Evolutionary conservation across 2,888 invertebrate species (phyloP).

Genomic region (Allophyes oxyacanthae): DNA sequence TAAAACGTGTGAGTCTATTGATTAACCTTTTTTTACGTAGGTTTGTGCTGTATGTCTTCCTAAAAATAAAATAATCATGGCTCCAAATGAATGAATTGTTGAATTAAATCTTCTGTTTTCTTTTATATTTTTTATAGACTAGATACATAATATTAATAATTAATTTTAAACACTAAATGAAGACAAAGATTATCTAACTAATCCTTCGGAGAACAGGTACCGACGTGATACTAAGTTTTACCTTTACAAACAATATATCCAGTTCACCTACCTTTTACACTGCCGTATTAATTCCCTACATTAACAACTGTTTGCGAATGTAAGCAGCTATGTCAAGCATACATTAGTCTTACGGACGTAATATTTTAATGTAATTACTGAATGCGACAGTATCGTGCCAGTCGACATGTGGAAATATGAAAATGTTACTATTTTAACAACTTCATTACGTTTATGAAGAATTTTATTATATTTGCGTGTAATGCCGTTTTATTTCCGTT

Average conservation of each 20-base stretch:
- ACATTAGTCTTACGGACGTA: conserved; percentile 32
- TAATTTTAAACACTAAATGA: no score
- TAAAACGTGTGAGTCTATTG: no score
- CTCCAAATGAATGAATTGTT: no score
- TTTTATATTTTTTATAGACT: no score
- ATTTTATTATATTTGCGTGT: conserved; percentile 32
- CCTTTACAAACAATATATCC: not conserved
- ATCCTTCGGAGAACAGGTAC: no score
- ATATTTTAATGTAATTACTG: conserved; percentile 51
- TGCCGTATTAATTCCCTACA: conserved; percentile 8
- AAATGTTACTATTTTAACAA: conserved; percentile 37
- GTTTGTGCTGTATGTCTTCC: no score
- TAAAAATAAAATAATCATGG: no score
- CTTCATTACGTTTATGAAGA: conserved; percentile 44
- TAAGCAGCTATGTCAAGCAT: conserved; percentile 23
- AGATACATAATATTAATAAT: no score
- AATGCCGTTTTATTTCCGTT: conserved; percentile 23
- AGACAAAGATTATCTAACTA: no score
- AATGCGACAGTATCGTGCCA: conserved; percentile 35
- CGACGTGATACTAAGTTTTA: no score
- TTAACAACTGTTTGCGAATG: conserved; percentile 7
- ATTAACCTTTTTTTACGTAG: no score
- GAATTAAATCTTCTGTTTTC: no score
- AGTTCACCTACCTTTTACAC: not conserved
- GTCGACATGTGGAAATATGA: conserved; percentile 24